Evolutionary conservation across 1,140 invertebrate genomes (phyloP).

Genomic region (Proctacanthus coquilletti): DNA sequence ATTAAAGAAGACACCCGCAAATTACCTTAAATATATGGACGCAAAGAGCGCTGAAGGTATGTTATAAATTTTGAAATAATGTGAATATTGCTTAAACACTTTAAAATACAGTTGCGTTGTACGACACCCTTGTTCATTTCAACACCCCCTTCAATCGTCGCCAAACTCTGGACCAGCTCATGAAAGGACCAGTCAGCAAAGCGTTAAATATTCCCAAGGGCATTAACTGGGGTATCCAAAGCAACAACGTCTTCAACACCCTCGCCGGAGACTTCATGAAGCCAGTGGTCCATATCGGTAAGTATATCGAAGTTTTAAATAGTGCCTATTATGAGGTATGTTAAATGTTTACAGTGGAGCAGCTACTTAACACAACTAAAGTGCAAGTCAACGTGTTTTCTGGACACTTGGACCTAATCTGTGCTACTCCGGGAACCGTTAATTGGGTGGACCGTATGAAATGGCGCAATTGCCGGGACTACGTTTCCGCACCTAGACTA

Average conservation of each 20-base stretch:
- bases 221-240: constrained; percentile 45
- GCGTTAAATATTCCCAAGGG: constrained; percentile 44
- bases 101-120: too few species aligned
- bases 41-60: too few species aligned
- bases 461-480: constrained; percentile 40
- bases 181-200: constrained; percentile 52
- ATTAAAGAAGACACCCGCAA: constrained; percentile 31
- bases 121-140: constrained; percentile 22
- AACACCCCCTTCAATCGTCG: constrained; percentile 23
- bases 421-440: constrained; percentile 47
- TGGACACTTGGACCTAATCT: constrained; percentile 49
- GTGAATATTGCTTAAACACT: too few species aligned
- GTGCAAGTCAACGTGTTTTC: constrained; percentile 24
- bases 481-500: constrained; percentile 32
- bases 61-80: too few species aligned
- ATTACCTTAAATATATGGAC: too few species aligned
- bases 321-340: constrained; percentile 40
- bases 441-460: constrained; percentile 54
- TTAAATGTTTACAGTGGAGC: constrained; percentile 41
- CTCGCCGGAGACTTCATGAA: constrained; percentile 69
- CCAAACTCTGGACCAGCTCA: constrained; percentile 36
- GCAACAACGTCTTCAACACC: constrained; percentile 41
- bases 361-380: constrained; percentile 47
- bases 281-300: constrained; percentile 52
- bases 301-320: constrained; percentile 30